A percentile compares a stretch with the other conserved stretches of the same genome.
phyloP scores from a whole-genome alignment of 1,140 invertebrate species.

The Megalonaias nervosa region DNA sequence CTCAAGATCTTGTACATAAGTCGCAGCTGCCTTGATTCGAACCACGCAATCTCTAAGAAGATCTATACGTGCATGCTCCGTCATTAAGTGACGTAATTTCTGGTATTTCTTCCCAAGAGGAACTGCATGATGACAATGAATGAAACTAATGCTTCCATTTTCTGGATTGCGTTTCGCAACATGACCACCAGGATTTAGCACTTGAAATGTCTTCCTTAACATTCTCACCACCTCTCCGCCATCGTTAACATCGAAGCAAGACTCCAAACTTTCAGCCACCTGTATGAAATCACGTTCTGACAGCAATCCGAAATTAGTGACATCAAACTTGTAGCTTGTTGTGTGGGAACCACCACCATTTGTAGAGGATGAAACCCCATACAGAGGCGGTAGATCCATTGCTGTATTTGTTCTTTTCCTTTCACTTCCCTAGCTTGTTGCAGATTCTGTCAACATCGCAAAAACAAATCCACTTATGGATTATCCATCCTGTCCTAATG shows the following conservation, averaged over 20 bases:
- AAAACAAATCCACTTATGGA: no score
- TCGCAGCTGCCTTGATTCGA: constrained; percentile 50
- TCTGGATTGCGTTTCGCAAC: constrained; percentile 56
- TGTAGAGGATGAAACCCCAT: no score
- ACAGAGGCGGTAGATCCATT: no score
- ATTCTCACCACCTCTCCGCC: constrained; percentile 30
- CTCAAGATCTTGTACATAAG: constrained; percentile 64
- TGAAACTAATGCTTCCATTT: constrained; percentile 60
- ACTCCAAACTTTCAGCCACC: neutral
- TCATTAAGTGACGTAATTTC: constrained; percentile 55
- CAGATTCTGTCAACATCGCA: no score
- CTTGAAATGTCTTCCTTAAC: constrained; percentile 31
- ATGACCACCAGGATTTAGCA: constrained; percentile 63
- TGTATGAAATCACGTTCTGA: constrained; percentile 11
- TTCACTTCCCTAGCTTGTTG: no score
- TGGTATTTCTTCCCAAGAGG: constrained; percentile 57
- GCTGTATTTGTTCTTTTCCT: no score
- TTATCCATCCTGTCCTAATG: no score
- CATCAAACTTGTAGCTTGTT: neutral
- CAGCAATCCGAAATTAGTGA: constrained; percentile 2
- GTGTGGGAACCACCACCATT: no score
- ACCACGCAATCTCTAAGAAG: constrained; percentile 61
- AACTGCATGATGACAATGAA: constrained; percentile 59
- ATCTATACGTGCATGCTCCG: constrained; percentile 60
- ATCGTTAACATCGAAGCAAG: constrained; percentile 19